phyloP scores from a whole-genome alignment of 1,140 invertebrate species.

The Acromyrmex charruanus region DNA sequence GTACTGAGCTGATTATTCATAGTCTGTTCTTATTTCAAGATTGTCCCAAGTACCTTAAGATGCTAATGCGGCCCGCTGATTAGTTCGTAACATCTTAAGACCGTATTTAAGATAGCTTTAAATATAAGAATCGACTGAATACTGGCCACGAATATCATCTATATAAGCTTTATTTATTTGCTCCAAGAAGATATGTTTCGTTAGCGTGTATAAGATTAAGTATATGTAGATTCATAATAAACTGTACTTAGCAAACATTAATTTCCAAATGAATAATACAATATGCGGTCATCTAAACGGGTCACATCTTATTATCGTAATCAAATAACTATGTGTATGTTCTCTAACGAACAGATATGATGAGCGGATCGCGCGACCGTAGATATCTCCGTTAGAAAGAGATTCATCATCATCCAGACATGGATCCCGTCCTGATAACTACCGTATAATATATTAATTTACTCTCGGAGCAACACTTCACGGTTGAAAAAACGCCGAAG shows the following conservation, averaged over 20 bases:
- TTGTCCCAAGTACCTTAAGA: no score
- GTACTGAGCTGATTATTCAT: no score
- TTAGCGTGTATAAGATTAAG: background rate
- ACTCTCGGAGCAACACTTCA: conserved; percentile 49
- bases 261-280: background rate
- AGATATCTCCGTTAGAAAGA: conserved; percentile 49
- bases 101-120: no score
- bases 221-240: background rate
- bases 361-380: conserved; percentile 7
- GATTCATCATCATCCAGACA: conserved; percentile 52
- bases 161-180: background rate
- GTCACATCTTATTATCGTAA: conserved; percentile 10
- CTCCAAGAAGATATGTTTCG: background rate
- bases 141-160: no score
- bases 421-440: conserved; percentile 38
- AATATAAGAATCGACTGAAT: no score
- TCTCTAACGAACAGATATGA: conserved; percentile 38
- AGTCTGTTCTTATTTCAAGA: no score
- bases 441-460: conserved; percentile 63
- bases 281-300: background rate
- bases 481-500: conserved; percentile 48
- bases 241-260: background rate
- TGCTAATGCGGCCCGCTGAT: no score
- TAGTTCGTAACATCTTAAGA: no score
- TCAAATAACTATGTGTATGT: background rate